phyloP scores from a whole-genome alignment of 2,113 vertebrate genomes.

The Oreochromis niloticus region DNA sequence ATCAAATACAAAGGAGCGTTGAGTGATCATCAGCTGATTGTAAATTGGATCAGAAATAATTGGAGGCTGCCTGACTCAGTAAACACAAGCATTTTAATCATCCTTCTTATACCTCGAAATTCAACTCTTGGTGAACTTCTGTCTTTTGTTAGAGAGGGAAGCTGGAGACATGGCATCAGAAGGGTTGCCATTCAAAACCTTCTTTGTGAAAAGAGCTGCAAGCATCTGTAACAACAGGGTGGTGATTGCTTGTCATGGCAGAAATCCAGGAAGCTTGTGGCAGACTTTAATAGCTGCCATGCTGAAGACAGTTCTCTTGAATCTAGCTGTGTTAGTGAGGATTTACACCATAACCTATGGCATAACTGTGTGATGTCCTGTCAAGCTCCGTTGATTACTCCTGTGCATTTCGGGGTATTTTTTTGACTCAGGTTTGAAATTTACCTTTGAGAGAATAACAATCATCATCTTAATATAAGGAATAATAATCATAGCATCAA shows the following conservation, averaged over 20 bases:
- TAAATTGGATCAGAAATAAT: not conserved
- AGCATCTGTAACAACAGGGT: not conserved
- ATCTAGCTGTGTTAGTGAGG: not conserved
- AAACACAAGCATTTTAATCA: not conserved
- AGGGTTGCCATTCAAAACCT: not conserved
- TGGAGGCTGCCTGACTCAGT: not conserved
- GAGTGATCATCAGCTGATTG: not conserved
- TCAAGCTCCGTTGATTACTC: not conserved
- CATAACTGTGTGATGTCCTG: not conserved
- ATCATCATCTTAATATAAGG: not conserved
- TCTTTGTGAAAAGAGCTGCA: slow-evolving; percentile 19
- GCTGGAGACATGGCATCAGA: not conserved
- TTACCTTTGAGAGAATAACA: not conserved
- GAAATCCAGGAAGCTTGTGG: not conserved
- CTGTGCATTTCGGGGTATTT: not conserved
- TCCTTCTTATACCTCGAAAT: not conserved
- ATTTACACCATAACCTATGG: not conserved
- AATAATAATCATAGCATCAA: not conserved
- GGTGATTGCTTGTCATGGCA: not conserved
- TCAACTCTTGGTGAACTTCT: not conserved
- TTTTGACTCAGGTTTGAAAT: not conserved
- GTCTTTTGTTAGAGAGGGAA: not conserved
- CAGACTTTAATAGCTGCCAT: not conserved
- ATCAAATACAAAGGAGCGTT: not conserved
- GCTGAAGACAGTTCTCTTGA: not conserved